phyloP scores from a whole-genome alignment of 2,888 invertebrate species.

The Electrophaes corylata region DNA sequence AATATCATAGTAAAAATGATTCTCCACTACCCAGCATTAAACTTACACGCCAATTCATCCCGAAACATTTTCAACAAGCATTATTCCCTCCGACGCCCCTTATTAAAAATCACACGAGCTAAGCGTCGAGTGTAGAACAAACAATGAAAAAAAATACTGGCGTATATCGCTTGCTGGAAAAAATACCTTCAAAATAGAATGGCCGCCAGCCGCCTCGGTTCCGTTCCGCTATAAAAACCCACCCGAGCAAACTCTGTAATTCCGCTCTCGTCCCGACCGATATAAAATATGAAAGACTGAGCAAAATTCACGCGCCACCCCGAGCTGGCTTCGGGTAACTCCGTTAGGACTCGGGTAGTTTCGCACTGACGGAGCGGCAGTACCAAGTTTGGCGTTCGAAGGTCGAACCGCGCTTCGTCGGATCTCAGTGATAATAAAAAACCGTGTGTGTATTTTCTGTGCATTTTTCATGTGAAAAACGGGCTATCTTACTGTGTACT shows the following conservation, averaged over 20 bases:
- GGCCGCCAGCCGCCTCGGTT: slow-evolving; percentile 64
- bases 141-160: slow-evolving; percentile 68
- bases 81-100: slow-evolving; percentile 55
- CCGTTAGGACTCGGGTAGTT: slow-evolving; percentile 57
- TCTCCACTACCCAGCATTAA: slow-evolving; percentile 39
- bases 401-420: slow-evolving; percentile 37
- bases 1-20: slow-evolving; percentile 33
- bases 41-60: slow-evolving; percentile 51
- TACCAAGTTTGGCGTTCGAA: slow-evolving; percentile 55
- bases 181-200: slow-evolving; percentile 73
- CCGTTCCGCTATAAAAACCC: slow-evolving; percentile 78
- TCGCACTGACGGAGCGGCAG: slow-evolving; percentile 79
- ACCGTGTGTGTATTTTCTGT: slow-evolving; percentile 69
- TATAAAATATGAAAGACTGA: slow-evolving; percentile 84
- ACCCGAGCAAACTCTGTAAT: slow-evolving; percentile 81
- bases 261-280: slow-evolving; percentile 73
- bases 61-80: slow-evolving; percentile 44
- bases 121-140: slow-evolving; percentile 61
- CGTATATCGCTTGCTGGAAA: slow-evolving; percentile 62
- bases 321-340: slow-evolving; percentile 57
- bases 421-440: slow-evolving; percentile 39
- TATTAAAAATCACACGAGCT: slow-evolving; percentile 73
- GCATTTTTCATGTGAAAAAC: slow-evolving; percentile 48
- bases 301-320: slow-evolving; percentile 68
- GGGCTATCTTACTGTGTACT: slow-evolving; percentile 55